Evolutionary conservation across 1,140 invertebrate species (phyloP), one percentile per base, ranked within the genome.

Genomic region (Saxidomus purpurata): DNA sequence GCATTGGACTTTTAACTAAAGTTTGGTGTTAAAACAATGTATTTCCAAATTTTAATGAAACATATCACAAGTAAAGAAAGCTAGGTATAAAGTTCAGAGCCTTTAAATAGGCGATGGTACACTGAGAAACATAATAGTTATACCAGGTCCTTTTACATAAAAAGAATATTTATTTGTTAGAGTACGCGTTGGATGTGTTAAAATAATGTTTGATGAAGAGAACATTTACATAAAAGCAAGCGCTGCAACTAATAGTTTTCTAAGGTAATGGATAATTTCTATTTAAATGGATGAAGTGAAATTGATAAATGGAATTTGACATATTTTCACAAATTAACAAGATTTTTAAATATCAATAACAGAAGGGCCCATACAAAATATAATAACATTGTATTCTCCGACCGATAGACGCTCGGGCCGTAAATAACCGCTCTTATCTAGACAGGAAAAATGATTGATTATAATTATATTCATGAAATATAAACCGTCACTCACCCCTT

Each of bases 391-490:
- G 61, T 63, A 63, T 82, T 52, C 36, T 36, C 47, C 84, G 84
- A 77, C 71, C 84, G 17, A 8, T 28, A 59, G 84, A 40, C 84
- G 84, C 84, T 87, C 25, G 19, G 84, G 34, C 49, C 49, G 38
- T 77, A 87, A 87, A 87, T 59, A 76, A 77, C 49, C 49, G 3
- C 28, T 43, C 59, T 80, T 87, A 87, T 87, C 85, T 87, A 19
- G 85, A 87, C 85, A 87, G 74, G 34, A 80, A 71, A 79, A 63
- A 87, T 87, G 85, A 87, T 87, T 87, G 85, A 87, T 87, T 80
- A 49, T 87, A 87, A 87, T 87, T 67, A 80, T 87, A 87, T 87
- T 87, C 85, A 87, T 80, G 85, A 87, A 87, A 87, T 69, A 87
- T 87, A 87, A 80, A 80, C 69, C 85, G 74, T n/a, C 59, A 49